Evolutionary conservation across 2,797 vertebrate species (phyloP).

Genomic region (Artibeus lituratus): DNA sequence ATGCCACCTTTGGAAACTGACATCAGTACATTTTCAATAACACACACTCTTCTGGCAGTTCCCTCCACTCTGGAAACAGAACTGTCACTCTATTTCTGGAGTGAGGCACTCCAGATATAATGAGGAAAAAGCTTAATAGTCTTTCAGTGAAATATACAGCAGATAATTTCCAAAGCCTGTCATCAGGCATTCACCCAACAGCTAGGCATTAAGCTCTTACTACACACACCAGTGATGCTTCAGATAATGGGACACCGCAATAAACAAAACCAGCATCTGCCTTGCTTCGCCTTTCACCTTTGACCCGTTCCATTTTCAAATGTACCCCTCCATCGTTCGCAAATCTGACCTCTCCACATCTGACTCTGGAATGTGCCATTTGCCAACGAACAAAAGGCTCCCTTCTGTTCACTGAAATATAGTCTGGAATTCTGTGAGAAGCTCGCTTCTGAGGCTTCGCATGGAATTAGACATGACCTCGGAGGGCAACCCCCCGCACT

Average conservation of each 20-base stretch:
- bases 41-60: background rate
- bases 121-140: background rate
- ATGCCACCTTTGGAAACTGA: background rate
- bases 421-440: background rate
- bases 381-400: constrained; percentile 61
- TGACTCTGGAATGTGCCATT: constrained; percentile 44
- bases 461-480: background rate
- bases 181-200: background rate
- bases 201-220: background rate
- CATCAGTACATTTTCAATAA: background rate
- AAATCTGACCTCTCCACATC: constrained; percentile 16
- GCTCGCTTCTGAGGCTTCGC: background rate
- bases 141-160: background rate
- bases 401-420: constrained; percentile 41
- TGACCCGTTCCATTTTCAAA: background rate
- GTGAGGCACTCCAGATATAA: background rate
- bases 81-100: background rate
- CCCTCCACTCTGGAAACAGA: background rate
- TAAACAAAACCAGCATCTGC: background rate
- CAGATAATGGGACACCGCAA: background rate
- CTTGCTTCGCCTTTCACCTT: constrained; percentile 30
- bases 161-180: background rate
- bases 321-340: background rate
- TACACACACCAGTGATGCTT: background rate
- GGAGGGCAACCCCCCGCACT: background rate